phyloP scores from a whole-genome alignment of 2,888 invertebrate species.

The Chalcosyrphus nemorum region DNA sequence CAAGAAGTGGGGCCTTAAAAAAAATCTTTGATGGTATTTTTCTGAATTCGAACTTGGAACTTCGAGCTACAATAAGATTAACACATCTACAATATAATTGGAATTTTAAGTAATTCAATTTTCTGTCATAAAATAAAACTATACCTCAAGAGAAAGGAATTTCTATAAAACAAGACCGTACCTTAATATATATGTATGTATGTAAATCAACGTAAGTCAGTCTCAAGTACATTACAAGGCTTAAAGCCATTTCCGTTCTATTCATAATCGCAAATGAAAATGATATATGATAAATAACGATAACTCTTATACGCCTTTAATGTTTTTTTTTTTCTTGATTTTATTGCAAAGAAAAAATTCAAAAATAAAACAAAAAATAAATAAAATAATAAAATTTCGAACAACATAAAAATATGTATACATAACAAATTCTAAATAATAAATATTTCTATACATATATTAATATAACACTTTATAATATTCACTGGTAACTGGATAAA shows the following conservation, averaged over 20 bases:
- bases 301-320: constrained; percentile 36
- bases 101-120: too few species aligned
- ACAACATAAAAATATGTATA: constrained; percentile 51
- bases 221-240: constrained; percentile 43
- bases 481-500: constrained; percentile 21
- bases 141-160: too few species aligned
- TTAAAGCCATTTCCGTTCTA: neutral
- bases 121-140: too few species aligned
- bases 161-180: too few species aligned
- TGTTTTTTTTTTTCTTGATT: constrained; percentile 48
- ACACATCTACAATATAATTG: too few species aligned
- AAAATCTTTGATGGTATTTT: too few species aligned
- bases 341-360: constrained; percentile 45
- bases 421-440: constrained; percentile 55
- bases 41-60: too few species aligned
- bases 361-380: constrained; percentile 23
- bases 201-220: neutral
- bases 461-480: constrained; percentile 35
- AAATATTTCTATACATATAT: constrained; percentile 53
- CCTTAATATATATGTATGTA: too few species aligned
- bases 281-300: constrained; percentile 51
- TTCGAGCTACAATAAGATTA: too few species aligned
- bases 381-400: constrained; percentile 28
- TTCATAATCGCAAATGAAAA: constrained; percentile 1
- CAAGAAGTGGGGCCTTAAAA: too few species aligned